Evolutionary conservation across 2,888 invertebrate genomes (phyloP), one percentile per base, ranked within the genome.

Genomic region (Drosophila niveifrons): DNA sequence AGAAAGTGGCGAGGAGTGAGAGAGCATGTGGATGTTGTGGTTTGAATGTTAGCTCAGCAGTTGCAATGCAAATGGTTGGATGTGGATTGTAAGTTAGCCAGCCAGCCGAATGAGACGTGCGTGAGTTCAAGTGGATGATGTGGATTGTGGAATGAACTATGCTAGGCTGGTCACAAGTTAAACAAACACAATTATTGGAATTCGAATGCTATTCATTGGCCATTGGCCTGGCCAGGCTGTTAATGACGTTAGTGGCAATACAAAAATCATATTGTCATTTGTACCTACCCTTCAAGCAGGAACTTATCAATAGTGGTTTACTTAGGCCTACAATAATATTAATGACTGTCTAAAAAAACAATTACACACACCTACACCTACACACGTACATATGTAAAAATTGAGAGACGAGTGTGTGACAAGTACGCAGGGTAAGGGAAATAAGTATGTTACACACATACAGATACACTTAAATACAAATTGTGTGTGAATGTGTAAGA

Each of bases 261-360:
- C 55, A 51, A 44, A 58, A 62, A 31, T 39, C 29, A 41, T 31
- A 34, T 61, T 62, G 51, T 71, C 39, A 7, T 41, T 41, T 51
- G 59, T 59, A 66, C 36, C 72, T 51, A 65, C 73, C 78, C 74
- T 58, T 44, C 31, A 17, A 23, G 56, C 48, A 51, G 43, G 18
- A 43, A 66, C 52, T 69, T 56, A 48, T 36, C 65, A 52, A 62
- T 62, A 58, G 17, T 15, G 56, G 46, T 80, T 87, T 75, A 68
- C 65, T 86, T 83, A 75, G 81, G 64, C 64, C 66, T 41, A 68
- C 56, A 71, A 82, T 62, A 63, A 66, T 57, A 80, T 71, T 72
- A 75, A 80, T 84, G 81, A 75, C 75, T 48, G 43, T 61, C 70
- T 56, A 52, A 44, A 66, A 74, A 59, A 47, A 28, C 29, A 41